Base-by-base conservation (phyloP, 1,140 invertebrate species). In the Doryteuthis pealeii region DNA sequence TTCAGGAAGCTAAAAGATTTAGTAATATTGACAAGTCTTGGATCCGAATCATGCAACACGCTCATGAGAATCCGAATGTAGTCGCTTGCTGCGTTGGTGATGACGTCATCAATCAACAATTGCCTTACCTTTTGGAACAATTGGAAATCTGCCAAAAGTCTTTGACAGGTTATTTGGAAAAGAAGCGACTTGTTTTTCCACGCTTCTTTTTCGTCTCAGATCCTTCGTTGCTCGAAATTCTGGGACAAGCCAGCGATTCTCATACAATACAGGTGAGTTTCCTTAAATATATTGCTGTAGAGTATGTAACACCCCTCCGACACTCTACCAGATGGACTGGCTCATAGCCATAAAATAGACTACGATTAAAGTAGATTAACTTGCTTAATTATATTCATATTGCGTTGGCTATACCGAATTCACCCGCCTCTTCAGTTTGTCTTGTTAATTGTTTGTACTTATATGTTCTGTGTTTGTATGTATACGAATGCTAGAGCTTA, bases 201-300 rank as follows among this genome's bases (percentile, higher is more conserved):
- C 89, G 96, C 79, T 99, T 99, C 84, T 99, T 98, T 89, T 99
- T 99, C 82, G 95, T 99, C 0, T 98, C 96, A 1, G 96, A 99
- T 90, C 96, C 96, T 10, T 95, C 96, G 0, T 87, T 99, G 58
- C 87, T 99, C 65, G 96, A 99, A 87, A 98, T 99, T 83, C 89
- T 99, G 4, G 96, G 96, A 0, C 96, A 98, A 89, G 96, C 96
- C 0, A 97, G 95, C 22, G 96, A 99, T 88, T 97, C 96, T 0
- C 96, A 99, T 83, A 98, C 96, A 0, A 98, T 99, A 85, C 96
- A 98, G 88, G 94, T 84, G 75, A 31, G 54, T 32, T 49, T 1
- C 45, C 22, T 30, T 33, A n/a, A 12, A 30, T 33, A 67, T 22
- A 5, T 18, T 22, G 6, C n/a, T 45, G 18, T 54, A 45, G 26